Percentiles rank a stretch among this genome's conserved stretches.
Conservation (phyloP, 2,113 vertebrate genomes). For the Notiomystis cincta region DNA sequence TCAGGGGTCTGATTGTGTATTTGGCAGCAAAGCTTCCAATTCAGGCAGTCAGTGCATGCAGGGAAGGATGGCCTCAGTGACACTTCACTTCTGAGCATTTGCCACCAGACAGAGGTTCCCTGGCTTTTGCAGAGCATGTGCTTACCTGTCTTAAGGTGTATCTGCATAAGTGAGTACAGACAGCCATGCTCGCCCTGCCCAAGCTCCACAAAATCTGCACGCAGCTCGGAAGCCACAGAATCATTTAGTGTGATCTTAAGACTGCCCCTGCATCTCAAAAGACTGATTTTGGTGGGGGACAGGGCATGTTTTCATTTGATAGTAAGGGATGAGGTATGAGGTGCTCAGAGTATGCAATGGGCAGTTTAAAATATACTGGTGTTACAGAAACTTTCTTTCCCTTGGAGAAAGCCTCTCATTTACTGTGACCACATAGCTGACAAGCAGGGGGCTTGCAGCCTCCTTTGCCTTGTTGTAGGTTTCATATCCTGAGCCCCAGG, state of each 20-base stretch:
- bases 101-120: neutral
- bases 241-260: neutral
- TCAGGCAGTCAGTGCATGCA: neutral
- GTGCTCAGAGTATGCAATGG: neutral
- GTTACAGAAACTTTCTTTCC: neutral
- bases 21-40: neutral
- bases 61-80: neutral
- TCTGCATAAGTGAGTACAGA: neutral
- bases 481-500: constrained; percentile 30
- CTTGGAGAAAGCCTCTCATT: neutral
- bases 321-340: neutral
- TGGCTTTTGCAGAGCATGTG: neutral
- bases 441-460: neutral
- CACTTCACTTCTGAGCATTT: neutral
- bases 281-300: neutral
- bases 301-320: neutral
- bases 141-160: neutral
- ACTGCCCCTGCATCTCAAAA: neutral
- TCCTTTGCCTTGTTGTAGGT: neutral
- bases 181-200: neutral
- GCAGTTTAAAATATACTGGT: neutral
- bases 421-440: neutral
- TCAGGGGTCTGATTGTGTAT: neutral
- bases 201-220: neutral
- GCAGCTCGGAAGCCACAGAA: neutral